These are phyloP conservation scores for Fundulus diaphanus DNA, from an alignment of 2,797 vertebrate genomes.

Conservation along the genomic window DNA sequence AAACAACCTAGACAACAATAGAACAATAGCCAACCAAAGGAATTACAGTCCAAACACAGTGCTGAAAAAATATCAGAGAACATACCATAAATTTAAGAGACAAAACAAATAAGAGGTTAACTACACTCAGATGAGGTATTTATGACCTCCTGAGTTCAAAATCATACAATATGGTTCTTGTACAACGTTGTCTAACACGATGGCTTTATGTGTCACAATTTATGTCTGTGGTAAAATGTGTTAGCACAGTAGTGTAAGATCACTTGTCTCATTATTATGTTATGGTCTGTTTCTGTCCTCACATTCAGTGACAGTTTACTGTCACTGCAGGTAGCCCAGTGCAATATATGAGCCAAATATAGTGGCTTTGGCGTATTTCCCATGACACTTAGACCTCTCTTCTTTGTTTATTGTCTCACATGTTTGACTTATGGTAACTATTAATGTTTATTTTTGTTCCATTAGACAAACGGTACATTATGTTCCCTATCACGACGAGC, in stretches of 20 bases:
- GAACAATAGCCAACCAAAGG: slow-evolving; percentile 38
- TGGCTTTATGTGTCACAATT: slow-evolving; percentile 56
- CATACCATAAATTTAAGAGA: slow-evolving; percentile 25
- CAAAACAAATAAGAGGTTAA: slow-evolving; percentile 36
- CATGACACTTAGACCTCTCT: slow-evolving; percentile 51
- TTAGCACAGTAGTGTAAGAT: slow-evolving; percentile 23
- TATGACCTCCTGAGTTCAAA: slow-evolving; percentile 27
- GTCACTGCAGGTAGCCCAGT: slow-evolving; percentile 25
- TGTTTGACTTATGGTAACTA: slow-evolving; percentile 36
- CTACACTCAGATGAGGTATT: slow-evolving; percentile 23
- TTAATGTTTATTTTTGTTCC: slow-evolving; percentile 43
- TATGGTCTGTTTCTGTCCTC: slow-evolving; percentile 37
- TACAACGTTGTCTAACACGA: slow-evolving; percentile 16
- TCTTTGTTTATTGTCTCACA: slow-evolving; percentile 41
- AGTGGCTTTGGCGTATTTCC: slow-evolving; percentile 45
- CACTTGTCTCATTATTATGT: slow-evolving; percentile 53
- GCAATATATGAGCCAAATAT: slow-evolving; percentile 59
- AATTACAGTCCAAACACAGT: background rate
- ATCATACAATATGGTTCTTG: slow-evolving; percentile 15
- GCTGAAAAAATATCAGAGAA: background rate
- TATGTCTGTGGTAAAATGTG: slow-evolving; percentile 48
- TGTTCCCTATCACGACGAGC: slow-evolving; percentile 25
- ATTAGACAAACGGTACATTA: slow-evolving; percentile 46
- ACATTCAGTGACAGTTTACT: slow-evolving; percentile 61
- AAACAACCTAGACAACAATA: slow-evolving; percentile 31